Base-by-base conservation (phyloP, 2,888 invertebrate species). In the Caradrina kadenii region DNA sequence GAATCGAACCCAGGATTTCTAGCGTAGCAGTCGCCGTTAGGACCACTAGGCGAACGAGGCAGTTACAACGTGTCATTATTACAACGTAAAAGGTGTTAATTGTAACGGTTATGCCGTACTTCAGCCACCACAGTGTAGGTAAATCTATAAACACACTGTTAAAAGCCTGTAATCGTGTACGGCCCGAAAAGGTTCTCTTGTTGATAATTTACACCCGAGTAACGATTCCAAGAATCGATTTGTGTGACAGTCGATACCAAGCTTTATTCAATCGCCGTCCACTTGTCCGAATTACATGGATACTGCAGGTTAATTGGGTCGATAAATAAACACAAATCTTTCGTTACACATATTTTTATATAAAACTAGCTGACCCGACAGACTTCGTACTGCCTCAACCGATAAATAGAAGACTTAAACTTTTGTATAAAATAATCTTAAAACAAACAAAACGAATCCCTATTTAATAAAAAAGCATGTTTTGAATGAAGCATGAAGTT, bases 71-170 rank as follows among this genome's bases (percentile, higher is more conserved):
- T 69, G 69, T 73, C 73, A 70, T 82, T 76, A 82, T 76, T 69
- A 77, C 56, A 52, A 54, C 73, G 71, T 82, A 56, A 77, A 73
- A 69, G 63, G 63, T 69, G 68, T 69, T 77, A 80, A 81, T 77
- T 67, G 81, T 80, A 65, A 83, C 69, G 72, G 64, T 83, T 70
- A 81, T 72, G 69, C 60, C 70, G 71, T 63, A 83, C 76, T 82
- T 69, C 35, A 72, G 61, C 54, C 70, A 81, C 75, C 77, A 71
- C 83, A 59, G 73, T 45, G 45, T 45, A 45, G 45, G 45, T 74
- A 58, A 78, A 64, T 61, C 63, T 63, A 83, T 82, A 81, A 83
- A 83, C 81, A 83, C 79, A 76, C 70, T 74, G 78, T 82, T 81
- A 79, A 81, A 79, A 67, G 69, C 73, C 64, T 60, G 45, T 81